phyloP scores from a whole-genome alignment of 2,888 invertebrate species.

The Agriopis leucophaearia region DNA sequence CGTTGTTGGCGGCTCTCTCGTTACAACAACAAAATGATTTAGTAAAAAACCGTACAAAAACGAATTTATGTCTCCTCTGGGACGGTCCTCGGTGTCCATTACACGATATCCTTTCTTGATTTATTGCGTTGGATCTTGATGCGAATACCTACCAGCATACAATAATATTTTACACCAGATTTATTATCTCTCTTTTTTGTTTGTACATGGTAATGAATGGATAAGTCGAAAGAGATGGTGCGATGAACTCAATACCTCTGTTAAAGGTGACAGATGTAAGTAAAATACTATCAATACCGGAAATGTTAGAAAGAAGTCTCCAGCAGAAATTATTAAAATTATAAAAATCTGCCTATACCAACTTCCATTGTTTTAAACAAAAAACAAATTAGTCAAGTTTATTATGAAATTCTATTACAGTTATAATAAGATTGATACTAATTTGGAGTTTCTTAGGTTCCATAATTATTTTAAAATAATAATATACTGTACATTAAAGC shows the following conservation, averaged over 20 bases:
- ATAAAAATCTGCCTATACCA: too few species aligned
- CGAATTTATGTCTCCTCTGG: constrained; percentile 80
- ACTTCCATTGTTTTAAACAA: too few species aligned
- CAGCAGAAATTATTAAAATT: too few species aligned
- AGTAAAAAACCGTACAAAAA: constrained; percentile 77
- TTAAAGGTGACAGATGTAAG: not conserved
- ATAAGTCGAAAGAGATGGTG: not conserved
- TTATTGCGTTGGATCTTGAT: constrained; percentile 75
- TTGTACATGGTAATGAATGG: constrained; percentile 12
- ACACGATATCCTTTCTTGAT: constrained; percentile 82
- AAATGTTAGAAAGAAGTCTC: not conserved
- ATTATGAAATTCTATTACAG: constrained; percentile 32
- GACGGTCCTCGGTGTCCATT: constrained; percentile 78
- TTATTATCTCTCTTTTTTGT: constrained; percentile 14
- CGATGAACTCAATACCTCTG: not conserved
- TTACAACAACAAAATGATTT: constrained; percentile 74
- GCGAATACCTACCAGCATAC: constrained; percentile 30
- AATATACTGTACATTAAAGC: constrained; percentile 29
- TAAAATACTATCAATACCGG: not conserved
- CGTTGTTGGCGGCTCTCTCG: constrained; percentile 50
- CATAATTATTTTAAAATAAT: constrained; percentile 23
- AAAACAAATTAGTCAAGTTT: not conserved
- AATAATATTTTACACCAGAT: constrained; percentile 24
- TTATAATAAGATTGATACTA: constrained; percentile 29
- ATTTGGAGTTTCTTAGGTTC: constrained; percentile 13